phyloP scores from a whole-genome alignment of 2,797 vertebrate genomes.

The Odontamblyopus lacepedii region DNA sequence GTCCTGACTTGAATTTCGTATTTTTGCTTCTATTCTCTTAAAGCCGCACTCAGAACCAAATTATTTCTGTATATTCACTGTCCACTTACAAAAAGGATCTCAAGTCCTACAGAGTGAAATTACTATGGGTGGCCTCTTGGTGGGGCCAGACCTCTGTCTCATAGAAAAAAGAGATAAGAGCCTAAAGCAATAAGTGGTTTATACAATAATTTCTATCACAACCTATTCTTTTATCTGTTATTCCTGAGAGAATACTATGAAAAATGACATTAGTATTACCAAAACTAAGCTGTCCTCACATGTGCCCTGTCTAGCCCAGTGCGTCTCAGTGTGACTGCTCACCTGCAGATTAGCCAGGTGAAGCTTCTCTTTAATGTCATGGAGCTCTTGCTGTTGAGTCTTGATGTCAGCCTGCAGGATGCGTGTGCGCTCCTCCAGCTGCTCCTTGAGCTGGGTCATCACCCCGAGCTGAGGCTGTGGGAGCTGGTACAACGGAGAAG shows the following conservation, averaged over 20 bases:
- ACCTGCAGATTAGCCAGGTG: conserved; percentile 83
- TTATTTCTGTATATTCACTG: not conserved
- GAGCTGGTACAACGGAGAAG: conserved; percentile 76
- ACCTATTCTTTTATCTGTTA: not conserved
- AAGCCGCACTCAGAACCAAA: not conserved
- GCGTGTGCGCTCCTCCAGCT: conserved; percentile 86
- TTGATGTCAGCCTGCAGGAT: conserved; percentile 86
- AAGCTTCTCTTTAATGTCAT: conserved; percentile 89
- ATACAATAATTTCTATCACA: not conserved
- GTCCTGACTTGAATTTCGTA: too few species aligned
- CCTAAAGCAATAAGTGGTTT: not conserved
- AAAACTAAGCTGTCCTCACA: not conserved
- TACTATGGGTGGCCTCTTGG: conserved; percentile 43
- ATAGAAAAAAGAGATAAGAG: not conserved
- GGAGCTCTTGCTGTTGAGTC: conserved; percentile 84
- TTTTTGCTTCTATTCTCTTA: too few species aligned
- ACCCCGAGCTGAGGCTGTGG: conserved; percentile 82
- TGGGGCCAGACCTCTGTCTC: conserved; percentile 49
- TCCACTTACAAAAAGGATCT: not conserved
- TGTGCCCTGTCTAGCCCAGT: not conserved
- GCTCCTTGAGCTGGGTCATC: conserved; percentile 87
- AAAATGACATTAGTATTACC: not conserved
- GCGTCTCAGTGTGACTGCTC: conserved; percentile 45
- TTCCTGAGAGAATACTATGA: not conserved
- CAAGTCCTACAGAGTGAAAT: conserved; percentile 20